Percentiles rank a stretch among this genome's conserved stretches.
Evolutionary conservation across 2,888 invertebrate genomes (phyloP).

Genomic region (Panopea generosa): DNA sequence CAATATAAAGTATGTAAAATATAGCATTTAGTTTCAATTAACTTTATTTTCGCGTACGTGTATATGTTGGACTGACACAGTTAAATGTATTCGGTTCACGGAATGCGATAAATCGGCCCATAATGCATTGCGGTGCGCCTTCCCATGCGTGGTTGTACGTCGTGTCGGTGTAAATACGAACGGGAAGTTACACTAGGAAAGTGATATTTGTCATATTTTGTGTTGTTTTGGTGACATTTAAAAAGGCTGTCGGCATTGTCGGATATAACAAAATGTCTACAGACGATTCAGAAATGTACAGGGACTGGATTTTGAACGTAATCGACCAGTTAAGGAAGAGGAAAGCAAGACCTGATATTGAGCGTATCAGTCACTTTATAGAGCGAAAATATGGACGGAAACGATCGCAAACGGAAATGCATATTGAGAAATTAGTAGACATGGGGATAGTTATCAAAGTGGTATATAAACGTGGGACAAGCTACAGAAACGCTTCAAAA

Average conservation of each 20-base stretch:
- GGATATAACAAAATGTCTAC: constrained; percentile 46
- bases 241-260: background rate
- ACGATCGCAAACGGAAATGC: constrained; percentile 87
- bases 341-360: constrained; percentile 93
- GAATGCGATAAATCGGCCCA: constrained; percentile 57
- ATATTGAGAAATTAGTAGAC: constrained; percentile 91
- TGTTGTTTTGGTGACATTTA: background rate
- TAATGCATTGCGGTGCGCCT: constrained; percentile 69
- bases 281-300: constrained; percentile 24
- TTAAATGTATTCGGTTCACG: constrained; percentile 37
- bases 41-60: background rate
- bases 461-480: constrained; percentile 94
- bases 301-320: constrained; percentile 89
- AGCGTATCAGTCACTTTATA: constrained; percentile 93
- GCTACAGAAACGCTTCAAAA: constrained; percentile 93
- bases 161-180: constrained; percentile 43
- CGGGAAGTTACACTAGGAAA: background rate
- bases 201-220: constrained; percentile 1
- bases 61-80: constrained; percentile 27
- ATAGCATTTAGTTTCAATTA: background rate
- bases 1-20: too few relatives aligned
- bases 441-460: constrained; percentile 92
- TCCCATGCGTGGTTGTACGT: constrained; percentile 66
- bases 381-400: constrained; percentile 90
- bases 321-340: constrained; percentile 93